A percentile compares a stretch with the other conserved stretches of the same genome.
phyloP scores from a whole-genome alignment of 2,113 vertebrate species.

The Trochalopteron elliotii region DNA sequence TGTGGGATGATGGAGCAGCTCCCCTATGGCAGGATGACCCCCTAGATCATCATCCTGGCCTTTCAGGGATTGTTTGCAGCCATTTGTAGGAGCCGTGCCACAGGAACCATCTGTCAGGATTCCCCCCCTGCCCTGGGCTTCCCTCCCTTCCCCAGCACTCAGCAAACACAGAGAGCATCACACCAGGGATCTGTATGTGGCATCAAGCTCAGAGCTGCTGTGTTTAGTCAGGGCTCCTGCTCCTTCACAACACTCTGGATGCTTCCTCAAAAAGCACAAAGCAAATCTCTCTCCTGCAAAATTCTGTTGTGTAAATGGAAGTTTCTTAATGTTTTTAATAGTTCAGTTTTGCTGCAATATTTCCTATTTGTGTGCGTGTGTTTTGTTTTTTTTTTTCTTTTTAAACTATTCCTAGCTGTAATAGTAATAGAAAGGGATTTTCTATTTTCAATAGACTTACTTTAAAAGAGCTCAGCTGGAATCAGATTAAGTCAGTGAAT shows the following conservation, averaged over 20 bases:
- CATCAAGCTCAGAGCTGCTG: not conserved
- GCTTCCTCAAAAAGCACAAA: not conserved
- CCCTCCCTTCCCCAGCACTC: not conserved
- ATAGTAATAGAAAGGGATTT: constrained; percentile 34
- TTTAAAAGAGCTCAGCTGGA: constrained; percentile 57
- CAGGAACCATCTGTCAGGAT: constrained; percentile 66
- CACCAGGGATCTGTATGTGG: not conserved
- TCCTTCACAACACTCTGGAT: not conserved
- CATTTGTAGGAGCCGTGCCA: constrained; percentile 50
- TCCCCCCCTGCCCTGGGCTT: not conserved
- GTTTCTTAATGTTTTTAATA: not conserved
- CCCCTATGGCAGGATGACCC: not conserved
- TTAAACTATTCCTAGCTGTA: not conserved
- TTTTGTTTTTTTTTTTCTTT: not conserved
- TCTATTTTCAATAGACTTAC: constrained; percentile 36
- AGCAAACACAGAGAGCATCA: not conserved
- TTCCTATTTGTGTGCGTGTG: not conserved
- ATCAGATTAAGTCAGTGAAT: constrained; percentile 53
- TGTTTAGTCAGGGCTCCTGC: not conserved
- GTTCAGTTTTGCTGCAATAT: not conserved
- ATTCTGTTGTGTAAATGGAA: not conserved
- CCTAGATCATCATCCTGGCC: not conserved
- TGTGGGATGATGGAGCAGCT: not conserved
- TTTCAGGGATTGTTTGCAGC: constrained; percentile 42
- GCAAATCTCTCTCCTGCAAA: not conserved